Evolutionary conservation across 1,140 invertebrate genomes (phyloP).

Genomic region (Zaprionus ornatus): DNA sequence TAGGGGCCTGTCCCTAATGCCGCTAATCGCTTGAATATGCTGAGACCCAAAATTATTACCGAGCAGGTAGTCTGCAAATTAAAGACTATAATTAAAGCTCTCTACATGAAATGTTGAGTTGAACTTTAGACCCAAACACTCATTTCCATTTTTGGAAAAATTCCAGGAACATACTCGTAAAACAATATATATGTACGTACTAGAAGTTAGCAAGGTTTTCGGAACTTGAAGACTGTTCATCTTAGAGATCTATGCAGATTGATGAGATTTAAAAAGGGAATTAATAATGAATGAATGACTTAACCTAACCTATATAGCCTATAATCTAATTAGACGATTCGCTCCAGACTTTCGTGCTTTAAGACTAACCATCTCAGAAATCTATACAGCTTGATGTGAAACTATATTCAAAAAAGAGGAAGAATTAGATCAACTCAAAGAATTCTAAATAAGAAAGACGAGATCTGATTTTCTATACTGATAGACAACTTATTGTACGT

Average conservation of each 20-base stretch:
- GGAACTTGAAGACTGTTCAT: too few species aligned
- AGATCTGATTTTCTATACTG: background rate
- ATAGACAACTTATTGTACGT: background rate
- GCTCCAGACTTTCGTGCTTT: too few species aligned
- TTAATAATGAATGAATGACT: too few species aligned
- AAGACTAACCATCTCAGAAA: too few species aligned
- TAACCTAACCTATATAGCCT: too few species aligned
- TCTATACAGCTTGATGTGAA: too few species aligned
- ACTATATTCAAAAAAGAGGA: too few species aligned
- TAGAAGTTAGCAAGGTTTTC: background rate
- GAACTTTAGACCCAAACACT: background rate
- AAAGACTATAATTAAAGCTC: background rate
- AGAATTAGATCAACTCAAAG: too few species aligned
- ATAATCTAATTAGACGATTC: too few species aligned
- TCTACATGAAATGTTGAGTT: background rate
- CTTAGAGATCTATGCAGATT: too few species aligned
- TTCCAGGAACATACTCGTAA: background rate
- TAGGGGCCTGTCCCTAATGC: background rate
- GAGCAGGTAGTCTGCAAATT: background rate
- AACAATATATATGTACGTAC: background rate
- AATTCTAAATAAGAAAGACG: too few species aligned
- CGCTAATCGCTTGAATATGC: background rate
- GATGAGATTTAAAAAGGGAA: too few species aligned
- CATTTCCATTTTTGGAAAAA: background rate
- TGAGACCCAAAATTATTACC: background rate